A percentile compares a stretch with the other conserved stretches of the same genome.
Conservation (phyloP, 37 sponge, comb jelly and placozoan genomes). For the Axinella damicornis region DNA sequence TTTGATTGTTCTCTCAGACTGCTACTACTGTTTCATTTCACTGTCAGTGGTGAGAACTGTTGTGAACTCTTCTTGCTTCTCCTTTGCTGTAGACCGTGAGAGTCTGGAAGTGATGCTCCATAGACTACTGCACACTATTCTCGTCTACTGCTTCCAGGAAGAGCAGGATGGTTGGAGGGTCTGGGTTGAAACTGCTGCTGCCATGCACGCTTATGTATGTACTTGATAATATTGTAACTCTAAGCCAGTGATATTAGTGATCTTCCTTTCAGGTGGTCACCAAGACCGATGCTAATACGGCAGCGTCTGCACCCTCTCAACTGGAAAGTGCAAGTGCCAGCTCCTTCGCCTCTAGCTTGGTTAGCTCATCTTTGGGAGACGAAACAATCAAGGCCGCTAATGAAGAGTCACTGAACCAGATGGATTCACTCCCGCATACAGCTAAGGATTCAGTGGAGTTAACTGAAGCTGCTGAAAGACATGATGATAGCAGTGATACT, state of each 20-base stretch:
- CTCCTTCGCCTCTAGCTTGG: not conserved
- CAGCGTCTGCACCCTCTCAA: no score
- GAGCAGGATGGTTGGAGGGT: conserved; percentile 89
- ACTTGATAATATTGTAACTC: no score
- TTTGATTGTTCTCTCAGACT: not conserved
- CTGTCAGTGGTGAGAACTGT: no score
- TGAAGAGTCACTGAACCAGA: not conserved
- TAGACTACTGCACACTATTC: conserved; percentile 63
- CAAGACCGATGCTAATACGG: not conserved
- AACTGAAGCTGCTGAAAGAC: not conserved
- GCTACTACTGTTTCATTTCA: not conserved
- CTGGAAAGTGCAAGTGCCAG: no score
- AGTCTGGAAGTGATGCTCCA: conserved; percentile 63
- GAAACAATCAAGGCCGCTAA: not conserved
- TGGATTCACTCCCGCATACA: no score
- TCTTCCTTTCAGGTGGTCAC: not conserved
- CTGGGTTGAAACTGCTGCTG: conserved; percentile 81
- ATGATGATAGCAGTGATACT: not conserved
- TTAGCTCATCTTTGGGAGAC: not conserved
- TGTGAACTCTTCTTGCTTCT: not conserved
- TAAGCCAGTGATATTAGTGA: no score
- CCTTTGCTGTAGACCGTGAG: conserved; percentile 26
- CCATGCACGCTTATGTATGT: conserved; percentile 73
- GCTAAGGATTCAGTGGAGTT: no score
- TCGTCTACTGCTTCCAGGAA: conserved; percentile 67